phyloP scores from a whole-genome alignment of 2,797 vertebrate species.

The Cuniculus paca region DNA sequence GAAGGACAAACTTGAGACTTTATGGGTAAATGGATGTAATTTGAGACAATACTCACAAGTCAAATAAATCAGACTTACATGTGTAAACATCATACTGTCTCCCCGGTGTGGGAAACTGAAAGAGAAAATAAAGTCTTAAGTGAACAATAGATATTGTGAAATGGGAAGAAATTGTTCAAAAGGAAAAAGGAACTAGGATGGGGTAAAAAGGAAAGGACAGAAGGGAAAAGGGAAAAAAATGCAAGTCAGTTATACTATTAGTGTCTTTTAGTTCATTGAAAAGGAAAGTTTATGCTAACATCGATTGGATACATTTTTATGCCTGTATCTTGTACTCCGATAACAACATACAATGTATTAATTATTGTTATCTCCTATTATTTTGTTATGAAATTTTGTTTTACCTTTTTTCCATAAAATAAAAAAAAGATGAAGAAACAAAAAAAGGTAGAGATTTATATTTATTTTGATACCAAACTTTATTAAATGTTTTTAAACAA shows the following conservation, averaged over 20 bases:
- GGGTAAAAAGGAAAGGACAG: not conserved
- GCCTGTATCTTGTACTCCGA: not conserved
- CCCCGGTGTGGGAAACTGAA: not conserved
- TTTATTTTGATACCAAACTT: constrained; percentile 65
- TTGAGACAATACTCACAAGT: not conserved
- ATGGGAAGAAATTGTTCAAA: not conserved
- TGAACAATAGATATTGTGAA: not conserved
- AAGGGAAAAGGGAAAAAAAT: not conserved
- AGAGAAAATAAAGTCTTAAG: not conserved
- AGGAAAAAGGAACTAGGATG: not conserved
- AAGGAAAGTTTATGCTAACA: not conserved
- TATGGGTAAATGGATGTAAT: not conserved
- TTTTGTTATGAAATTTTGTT: not conserved
- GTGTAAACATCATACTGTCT: not conserved
- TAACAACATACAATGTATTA: not conserved
- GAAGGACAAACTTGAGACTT: not conserved
- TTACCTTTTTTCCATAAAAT: not conserved
- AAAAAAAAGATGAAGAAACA: not conserved
- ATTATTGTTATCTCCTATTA: not conserved
- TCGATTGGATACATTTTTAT: not conserved
- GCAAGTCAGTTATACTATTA: not conserved
- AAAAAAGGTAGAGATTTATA: not conserved
- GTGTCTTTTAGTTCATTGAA: not conserved
- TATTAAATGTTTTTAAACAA: constrained; percentile 65
- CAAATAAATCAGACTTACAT: not conserved